Evolutionary conservation across 2,113 vertebrate species (phyloP).

Genomic region (Lathamus discolor): DNA sequence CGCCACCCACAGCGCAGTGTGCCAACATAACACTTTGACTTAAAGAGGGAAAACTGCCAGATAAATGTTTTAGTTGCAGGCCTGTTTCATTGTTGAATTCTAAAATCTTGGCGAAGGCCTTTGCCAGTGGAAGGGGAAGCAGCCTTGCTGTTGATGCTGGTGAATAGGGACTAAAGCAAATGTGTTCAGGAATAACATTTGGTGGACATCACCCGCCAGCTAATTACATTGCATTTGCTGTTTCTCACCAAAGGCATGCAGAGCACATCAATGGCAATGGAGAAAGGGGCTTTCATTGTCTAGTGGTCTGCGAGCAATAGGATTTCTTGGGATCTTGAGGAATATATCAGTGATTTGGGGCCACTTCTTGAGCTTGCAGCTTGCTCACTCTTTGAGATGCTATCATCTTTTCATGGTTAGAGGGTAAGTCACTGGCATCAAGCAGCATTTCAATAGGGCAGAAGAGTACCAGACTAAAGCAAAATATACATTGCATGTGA

Average conservation of each 20-base stretch:
- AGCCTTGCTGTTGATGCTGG: conserved; percentile 25
- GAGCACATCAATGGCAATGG: not conserved
- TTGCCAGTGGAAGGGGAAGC: conserved; percentile 72
- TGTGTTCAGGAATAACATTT: conserved; percentile 31
- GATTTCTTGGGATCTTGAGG: not conserved
- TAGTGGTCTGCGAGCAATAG: not conserved
- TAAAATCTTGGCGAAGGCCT: conserved; percentile 73
- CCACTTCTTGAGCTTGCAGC: not conserved
- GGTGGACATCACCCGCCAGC: conserved; percentile 21
- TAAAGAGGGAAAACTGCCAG: conserved; percentile 85
- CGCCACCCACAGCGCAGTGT: conserved; percentile 73
- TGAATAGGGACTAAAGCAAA: conserved; percentile 29
- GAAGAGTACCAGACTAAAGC: not conserved
- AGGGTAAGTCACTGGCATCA: not conserved
- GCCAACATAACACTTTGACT: conserved; percentile 84
- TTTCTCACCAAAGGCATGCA: not conserved
- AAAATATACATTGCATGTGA: not conserved
- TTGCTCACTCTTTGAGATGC: not conserved
- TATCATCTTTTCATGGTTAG: not conserved
- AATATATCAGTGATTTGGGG: not conserved
- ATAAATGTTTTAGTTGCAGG: conserved; percentile 83
- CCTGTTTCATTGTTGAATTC: conserved; percentile 77
- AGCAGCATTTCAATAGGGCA: not conserved
- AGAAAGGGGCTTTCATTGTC: not conserved
- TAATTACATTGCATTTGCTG: not conserved